A percentile compares a stretch with the other conserved stretches of the same genome.
phyloP scores from a whole-genome alignment of 1,140 invertebrate species.

The Pseudomyrmex pallidus region DNA sequence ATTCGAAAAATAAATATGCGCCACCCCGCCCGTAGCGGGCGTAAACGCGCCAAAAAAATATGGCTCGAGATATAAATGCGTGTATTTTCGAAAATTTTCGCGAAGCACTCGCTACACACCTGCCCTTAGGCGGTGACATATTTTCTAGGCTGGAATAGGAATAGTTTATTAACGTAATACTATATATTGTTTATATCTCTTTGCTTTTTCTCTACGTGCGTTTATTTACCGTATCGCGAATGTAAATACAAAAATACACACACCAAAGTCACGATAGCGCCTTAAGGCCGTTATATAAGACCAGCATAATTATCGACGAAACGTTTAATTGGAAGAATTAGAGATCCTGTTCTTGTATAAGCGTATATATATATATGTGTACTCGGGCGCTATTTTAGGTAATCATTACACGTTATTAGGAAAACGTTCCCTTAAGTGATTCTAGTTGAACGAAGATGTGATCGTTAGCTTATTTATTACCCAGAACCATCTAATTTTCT shows the following conservation, averaged over 20 bases:
- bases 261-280: constrained; percentile 15
- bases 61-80: constrained; percentile 58
- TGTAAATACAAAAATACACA: neutral
- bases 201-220: neutral
- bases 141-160: constrained; percentile 60
- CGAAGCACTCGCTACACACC: constrained; percentile 61
- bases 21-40: constrained; percentile 57
- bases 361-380: no score
- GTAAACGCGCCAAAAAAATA: constrained; percentile 68
- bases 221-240: neutral
- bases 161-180: constrained; percentile 68
- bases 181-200: constrained; percentile 31
- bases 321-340: constrained; percentile 79
- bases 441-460: constrained; percentile 78
- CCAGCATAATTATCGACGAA: constrained; percentile 72
- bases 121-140: constrained; percentile 45
- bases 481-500: constrained; percentile 37
- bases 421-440: constrained; percentile 71
- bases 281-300: constrained; percentile 44
- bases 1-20: constrained; percentile 68
- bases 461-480: constrained; percentile 79
- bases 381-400: neutral
- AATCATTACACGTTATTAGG: constrained; percentile 75
- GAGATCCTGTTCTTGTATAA: constrained; percentile 32
- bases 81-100: constrained; percentile 64